Conservation (phyloP, 2,888 invertebrate genomes). For the Drosophila eohydei region DNA sequence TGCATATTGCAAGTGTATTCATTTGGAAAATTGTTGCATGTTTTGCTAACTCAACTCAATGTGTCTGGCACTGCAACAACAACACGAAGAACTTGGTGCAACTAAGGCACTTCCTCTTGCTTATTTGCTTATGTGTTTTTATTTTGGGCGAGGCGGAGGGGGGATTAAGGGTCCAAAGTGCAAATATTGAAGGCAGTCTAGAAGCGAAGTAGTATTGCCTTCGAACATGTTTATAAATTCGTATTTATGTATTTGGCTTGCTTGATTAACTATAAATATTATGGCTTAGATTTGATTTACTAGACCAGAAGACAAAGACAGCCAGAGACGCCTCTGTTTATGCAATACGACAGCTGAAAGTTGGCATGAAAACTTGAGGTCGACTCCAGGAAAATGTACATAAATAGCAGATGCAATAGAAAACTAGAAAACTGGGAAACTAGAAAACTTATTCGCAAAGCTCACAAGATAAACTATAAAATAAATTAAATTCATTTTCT, state of each 20-base stretch:
- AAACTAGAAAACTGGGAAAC: constrained; percentile 4
- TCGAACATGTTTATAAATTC: constrained; percentile 72
- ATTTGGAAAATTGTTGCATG: constrained; percentile 82
- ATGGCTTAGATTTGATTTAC: constrained; percentile 63
- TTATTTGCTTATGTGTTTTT: constrained; percentile 60
- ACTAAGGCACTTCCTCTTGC: constrained; percentile 48
- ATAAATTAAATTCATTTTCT: constrained; percentile 28
- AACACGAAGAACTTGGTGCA: constrained; percentile 11
- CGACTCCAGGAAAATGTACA: constrained; percentile 32
- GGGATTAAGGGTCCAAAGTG: constrained; percentile 13
- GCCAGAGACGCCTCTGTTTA: constrained; percentile 17
- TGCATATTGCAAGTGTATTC: constrained; percentile 78
- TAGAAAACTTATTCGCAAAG: constrained; percentile 34
- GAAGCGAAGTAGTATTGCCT: constrained; percentile 22
- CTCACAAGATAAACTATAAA: constrained; percentile 17
- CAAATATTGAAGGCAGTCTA: constrained; percentile 60
- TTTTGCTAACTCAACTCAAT: constrained; percentile 72
- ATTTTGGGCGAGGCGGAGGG: not conserved
- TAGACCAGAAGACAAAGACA: constrained; percentile 40
- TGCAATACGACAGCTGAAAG: constrained; percentile 45
- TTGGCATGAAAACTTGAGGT: constrained; percentile 39
- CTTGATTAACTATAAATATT: constrained; percentile 78
- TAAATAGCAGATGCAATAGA: constrained; percentile 19
- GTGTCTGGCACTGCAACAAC: constrained; percentile 55
- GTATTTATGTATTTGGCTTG: constrained; percentile 76